Conservation (phyloP, 2,797 vertebrate genomes). For the Rhinatrema bivittatum region DNA sequence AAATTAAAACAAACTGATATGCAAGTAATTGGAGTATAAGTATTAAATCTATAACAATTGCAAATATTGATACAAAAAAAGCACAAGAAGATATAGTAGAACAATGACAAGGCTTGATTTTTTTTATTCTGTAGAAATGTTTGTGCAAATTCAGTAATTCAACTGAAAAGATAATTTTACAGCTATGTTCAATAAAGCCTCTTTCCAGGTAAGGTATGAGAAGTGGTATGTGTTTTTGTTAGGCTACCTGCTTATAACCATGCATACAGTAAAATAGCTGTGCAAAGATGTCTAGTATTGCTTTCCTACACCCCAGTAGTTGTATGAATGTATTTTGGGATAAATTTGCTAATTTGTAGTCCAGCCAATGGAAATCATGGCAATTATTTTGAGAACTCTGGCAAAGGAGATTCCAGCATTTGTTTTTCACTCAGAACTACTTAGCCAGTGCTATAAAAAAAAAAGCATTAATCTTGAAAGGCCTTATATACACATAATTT, state of each 20-base stretch:
- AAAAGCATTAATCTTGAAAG: too few relatives aligned
- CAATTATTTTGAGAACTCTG: too few relatives aligned
- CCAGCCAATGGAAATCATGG: too few relatives aligned
- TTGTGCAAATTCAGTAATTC: constrained; percentile 69
- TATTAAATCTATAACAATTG: constrained; percentile 49
- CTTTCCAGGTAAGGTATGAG: constrained; percentile 70
- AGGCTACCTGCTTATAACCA: constrained; percentile 4
- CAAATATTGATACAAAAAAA: constrained; percentile 65
- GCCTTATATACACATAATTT: too few relatives aligned
- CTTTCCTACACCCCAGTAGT: too few relatives aligned
- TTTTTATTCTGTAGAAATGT: constrained; percentile 63
- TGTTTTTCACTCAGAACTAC: too few relatives aligned
- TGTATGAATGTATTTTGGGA: too few relatives aligned
- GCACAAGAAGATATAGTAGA: constrained; percentile 71
- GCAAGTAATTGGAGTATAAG: constrained; percentile 85
- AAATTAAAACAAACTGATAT: constrained; percentile 75
- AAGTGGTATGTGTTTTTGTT: constrained; percentile 57
- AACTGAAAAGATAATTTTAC: constrained; percentile 68
- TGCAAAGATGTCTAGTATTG: too few relatives aligned
- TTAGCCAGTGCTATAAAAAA: too few relatives aligned
- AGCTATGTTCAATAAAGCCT: constrained; percentile 75
- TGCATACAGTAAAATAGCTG: too few relatives aligned
- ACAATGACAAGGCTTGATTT: constrained; percentile 57
- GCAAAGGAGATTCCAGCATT: too few relatives aligned
- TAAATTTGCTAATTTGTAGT: too few relatives aligned